Evolutionary conservation across 2,888 invertebrate species (phyloP), one percentile per base, ranked within the genome.

Genomic region (Lasioglossum pauxillum): DNA sequence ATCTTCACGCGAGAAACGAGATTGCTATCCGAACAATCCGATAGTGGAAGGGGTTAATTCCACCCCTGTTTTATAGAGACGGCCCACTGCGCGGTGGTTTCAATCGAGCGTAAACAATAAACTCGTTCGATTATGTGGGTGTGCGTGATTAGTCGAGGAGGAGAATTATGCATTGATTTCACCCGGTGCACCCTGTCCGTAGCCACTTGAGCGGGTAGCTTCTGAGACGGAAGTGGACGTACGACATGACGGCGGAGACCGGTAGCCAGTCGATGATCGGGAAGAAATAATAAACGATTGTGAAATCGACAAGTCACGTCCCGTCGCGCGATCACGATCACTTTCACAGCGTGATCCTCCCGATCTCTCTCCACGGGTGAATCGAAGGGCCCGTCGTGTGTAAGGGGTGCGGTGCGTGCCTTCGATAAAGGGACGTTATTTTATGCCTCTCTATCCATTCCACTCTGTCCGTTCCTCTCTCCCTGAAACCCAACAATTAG

Each of bases 401-500:
- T 83, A 88, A 90, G 91, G 91, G 92, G 92, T 91, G 89, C 91
- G 88, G 23, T n/a, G 69, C 69, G 41, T 83, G 88, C 83, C 78
- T 91, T 80, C 91, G 89, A 86, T 89, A 88, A 91, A 92, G 91
- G 93, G 91, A 93, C 89, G 91, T 89, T 90, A 93, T 91, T 92
- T 92, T 89, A 91, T 90, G 92, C 92, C 92, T 91, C 90, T 93
- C 92, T 92, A 90, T 91, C 88, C 86, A 86, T 85, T 87, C 85
- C 90, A 86, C 88, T 79, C 85, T 88, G 87, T 91, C 90, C 83
- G 64, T 85, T 85, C 90, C 90, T 88, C 86, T 85, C 87, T 80
- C 87, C 83, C 83, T 83, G 79, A 83, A 93, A 92, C 90, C 93
- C 92, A 91, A 94, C 94, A 94, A 94, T 94, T 94, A 94, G 94